phyloP scores from a whole-genome alignment of 2,888 invertebrate species.

The Orchesellides sinensis region DNA sequence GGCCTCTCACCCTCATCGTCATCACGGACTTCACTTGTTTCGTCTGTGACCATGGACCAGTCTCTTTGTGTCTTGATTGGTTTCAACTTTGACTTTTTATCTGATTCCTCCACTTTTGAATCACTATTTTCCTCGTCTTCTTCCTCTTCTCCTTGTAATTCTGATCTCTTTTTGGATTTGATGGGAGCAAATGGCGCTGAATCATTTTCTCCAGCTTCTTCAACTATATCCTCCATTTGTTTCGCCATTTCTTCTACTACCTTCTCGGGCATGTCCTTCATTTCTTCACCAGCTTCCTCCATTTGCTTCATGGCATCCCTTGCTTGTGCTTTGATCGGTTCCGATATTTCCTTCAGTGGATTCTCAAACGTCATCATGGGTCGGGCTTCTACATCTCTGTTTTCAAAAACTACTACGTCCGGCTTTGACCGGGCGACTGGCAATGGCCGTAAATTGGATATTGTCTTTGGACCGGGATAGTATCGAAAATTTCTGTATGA shows the following conservation, averaged over 20 bases:
- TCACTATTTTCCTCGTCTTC: not conserved
- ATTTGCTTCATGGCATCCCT: slow-evolving; percentile 1
- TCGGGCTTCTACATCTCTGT: not conserved
- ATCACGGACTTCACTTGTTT: not conserved
- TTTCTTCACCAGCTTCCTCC: not conserved
- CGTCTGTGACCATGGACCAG: not conserved
- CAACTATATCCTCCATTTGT: not conserved
- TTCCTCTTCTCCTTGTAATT: not conserved
- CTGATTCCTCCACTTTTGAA: too few relatives aligned
- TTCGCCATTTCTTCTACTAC: slow-evolving; percentile 22
- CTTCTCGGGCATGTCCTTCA: not conserved
- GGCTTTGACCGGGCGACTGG: not conserved
- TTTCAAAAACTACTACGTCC: not conserved
- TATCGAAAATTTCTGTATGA: not conserved
- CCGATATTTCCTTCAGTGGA: slow-evolving; percentile 13
- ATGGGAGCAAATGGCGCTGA: not conserved
- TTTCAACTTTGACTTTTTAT: not conserved
- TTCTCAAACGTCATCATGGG: not conserved
- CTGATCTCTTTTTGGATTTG: not conserved
- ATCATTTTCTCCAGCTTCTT: too few relatives aligned
- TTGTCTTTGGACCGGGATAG: too few relatives aligned
- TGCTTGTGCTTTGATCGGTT: slow-evolving; percentile 14
- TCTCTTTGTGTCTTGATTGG: not conserved
- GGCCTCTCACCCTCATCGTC: too few relatives aligned
- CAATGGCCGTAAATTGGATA: not conserved